Percentiles rank a stretch among this genome's conserved stretches.
Conservation (phyloP, 2,888 invertebrate genomes). For the Patella ulyssiponensis region DNA sequence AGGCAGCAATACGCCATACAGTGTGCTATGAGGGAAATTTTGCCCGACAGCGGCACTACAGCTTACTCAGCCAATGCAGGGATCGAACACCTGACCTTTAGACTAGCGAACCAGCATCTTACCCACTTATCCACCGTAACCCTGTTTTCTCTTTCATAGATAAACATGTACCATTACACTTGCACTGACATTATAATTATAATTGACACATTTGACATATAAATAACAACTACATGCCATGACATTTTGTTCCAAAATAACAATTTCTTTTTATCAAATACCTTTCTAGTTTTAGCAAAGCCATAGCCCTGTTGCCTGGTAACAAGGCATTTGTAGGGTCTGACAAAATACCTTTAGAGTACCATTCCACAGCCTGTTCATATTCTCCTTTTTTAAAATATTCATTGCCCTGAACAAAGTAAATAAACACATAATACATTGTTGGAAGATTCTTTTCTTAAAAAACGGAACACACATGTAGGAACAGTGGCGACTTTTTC, state of each 20-base stretch:
- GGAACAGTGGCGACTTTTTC: too few relatives aligned
- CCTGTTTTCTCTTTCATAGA: too few relatives aligned
- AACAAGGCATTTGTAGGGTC: conserved; percentile 78
- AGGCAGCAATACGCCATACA: too few relatives aligned
- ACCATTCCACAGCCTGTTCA: conserved; percentile 71
- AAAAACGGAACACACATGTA: background rate
- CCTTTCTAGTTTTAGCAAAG: conserved; percentile 84
- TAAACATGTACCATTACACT: too few relatives aligned
- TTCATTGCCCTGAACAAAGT: conserved; percentile 70
- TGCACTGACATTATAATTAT: too few relatives aligned
- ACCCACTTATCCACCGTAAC: too few relatives aligned
- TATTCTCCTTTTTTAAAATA: conserved; percentile 69
- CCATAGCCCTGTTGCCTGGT: conserved; percentile 90
- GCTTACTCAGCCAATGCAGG: too few relatives aligned
- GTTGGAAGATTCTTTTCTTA: background rate
- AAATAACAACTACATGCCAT: background rate
- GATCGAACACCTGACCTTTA: too few relatives aligned
- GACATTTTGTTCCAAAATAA: background rate
- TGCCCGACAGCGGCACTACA: too few relatives aligned
- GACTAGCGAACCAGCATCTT: too few relatives aligned
- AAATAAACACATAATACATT: background rate
- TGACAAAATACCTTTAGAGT: conserved; percentile 69
- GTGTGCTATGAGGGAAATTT: too few relatives aligned
- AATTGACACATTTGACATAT: too few relatives aligned
- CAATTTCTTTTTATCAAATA: conserved; percentile 26